A percentile compares a stretch with the other conserved stretches of the same genome.
Evolutionary conservation across 2,888 invertebrate species (phyloP).

Genomic region (Perithous albicinctus): DNA sequence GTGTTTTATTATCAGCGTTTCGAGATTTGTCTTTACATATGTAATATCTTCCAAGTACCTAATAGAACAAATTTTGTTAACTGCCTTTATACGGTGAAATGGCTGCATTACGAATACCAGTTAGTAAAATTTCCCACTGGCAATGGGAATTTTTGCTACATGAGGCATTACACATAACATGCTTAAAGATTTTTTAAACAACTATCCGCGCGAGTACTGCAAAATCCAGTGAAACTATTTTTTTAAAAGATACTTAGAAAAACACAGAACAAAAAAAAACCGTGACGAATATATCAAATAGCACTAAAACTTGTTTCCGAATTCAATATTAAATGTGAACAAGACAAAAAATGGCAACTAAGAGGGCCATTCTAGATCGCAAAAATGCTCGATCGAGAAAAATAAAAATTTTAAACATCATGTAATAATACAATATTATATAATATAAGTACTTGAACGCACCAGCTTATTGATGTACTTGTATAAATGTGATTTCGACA

Average conservation of each 20-base stretch:
- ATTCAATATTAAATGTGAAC: neutral
- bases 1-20: neutral
- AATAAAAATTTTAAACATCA: too few relatives aligned
- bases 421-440: neutral
- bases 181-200: neutral
- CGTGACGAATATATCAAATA: conserved; percentile 13
- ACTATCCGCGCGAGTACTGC: neutral
- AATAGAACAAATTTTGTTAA: conserved; percentile 1
- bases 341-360: neutral
- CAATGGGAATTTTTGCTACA: neutral
- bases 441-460: neutral
- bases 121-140: neutral
- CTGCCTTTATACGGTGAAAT: neutral
- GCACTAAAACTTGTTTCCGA: neutral
- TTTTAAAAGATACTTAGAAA: conserved; percentile 24
- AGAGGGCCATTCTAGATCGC: neutral
- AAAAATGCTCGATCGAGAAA: neutral
- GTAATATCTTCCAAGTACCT: conserved; percentile 15
- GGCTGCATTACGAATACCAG: neutral
- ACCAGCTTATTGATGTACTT: neutral
- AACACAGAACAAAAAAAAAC: neutral
- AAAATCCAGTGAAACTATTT: conserved; percentile 25
- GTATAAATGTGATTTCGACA: too few relatives aligned
- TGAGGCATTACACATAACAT: neutral
- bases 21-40: neutral